Evolutionary conservation across 2,797 vertebrate genomes (phyloP).

Genomic region (Phataginus tricuspis): DNA sequence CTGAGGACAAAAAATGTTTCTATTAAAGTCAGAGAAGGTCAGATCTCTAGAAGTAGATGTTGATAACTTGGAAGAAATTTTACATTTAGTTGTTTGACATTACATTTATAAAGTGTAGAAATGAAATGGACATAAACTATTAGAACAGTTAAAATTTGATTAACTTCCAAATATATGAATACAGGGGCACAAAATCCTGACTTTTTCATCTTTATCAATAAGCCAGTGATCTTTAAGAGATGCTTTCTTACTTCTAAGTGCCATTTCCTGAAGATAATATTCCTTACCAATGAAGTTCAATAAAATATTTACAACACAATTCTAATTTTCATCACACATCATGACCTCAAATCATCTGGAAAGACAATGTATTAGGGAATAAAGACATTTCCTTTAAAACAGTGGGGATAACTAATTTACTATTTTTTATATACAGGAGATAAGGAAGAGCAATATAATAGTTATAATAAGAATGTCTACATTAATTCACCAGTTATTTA

Average conservation of each 20-base stretch:
- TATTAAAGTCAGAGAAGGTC: conserved; percentile 37
- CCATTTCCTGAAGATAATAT: conserved; percentile 38
- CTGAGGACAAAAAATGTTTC: conserved; percentile 4
- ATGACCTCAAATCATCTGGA: conserved; percentile 27
- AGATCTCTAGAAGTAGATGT: neutral
- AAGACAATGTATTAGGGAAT: conserved; percentile 15
- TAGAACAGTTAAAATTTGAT: conserved; percentile 11
- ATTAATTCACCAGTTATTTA: conserved; percentile 48
- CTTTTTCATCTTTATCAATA: conserved; percentile 47
- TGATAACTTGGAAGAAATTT: neutral
- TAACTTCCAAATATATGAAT: conserved; percentile 28
- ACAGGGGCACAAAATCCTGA: conserved; percentile 15
- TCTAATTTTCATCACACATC: conserved; percentile 33
- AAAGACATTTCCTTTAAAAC: conserved; percentile 14
- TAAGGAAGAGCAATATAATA: neutral
- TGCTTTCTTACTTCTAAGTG: conserved; percentile 37
- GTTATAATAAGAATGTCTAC: conserved; percentile 2
- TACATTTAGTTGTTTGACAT: conserved; percentile 32
- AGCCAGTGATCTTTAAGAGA: conserved; percentile 23
- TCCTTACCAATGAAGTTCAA: conserved; percentile 41
- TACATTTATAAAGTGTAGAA: neutral
- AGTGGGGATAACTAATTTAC: neutral
- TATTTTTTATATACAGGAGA: neutral
- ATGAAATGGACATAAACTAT: conserved; percentile 23
- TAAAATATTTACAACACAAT: conserved; percentile 3